A percentile compares a stretch with the other conserved stretches of the same genome.
These are phyloP conservation scores for Ernsta delagoae DNA, from an alignment of 2,888 invertebrate species.

Conservation along the genomic window DNA sequence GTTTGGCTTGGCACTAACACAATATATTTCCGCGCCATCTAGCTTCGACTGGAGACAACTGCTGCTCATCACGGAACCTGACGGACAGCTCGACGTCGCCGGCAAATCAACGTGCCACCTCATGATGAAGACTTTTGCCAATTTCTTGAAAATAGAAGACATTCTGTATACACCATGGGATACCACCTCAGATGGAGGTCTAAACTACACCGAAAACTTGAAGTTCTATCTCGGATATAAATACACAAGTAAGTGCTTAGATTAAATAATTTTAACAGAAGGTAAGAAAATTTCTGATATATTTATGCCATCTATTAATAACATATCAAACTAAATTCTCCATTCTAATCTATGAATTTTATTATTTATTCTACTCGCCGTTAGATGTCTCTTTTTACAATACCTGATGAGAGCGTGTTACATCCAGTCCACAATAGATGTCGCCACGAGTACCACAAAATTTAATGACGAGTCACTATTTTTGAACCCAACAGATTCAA, in stretches of 20 bases:
- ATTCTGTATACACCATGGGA: conserved; percentile 86
- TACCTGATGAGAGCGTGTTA: background rate
- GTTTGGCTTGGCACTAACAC: conserved; percentile 71
- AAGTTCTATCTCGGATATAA: conserved; percentile 87
- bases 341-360: no score
- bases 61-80: conserved; percentile 84
- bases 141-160: conserved; percentile 78
- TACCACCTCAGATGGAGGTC: conserved; percentile 81
- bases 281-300: background rate
- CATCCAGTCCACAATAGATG: conserved; percentile 53
- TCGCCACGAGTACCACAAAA: conserved; percentile 37
- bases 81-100: conserved; percentile 87
- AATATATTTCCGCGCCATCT: conserved; percentile 71
- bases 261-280: background rate
- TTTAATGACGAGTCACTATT: background rate
- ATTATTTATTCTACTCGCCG: no score
- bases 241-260: conserved; percentile 87
- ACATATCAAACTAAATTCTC: no score
- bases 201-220: conserved; percentile 86
- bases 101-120: conserved; percentile 90
- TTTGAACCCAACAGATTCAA: conserved; percentile 82
- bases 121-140: conserved; percentile 89
- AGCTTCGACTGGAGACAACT: conserved; percentile 89
- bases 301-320: no score
- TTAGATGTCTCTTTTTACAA: no score